Evolutionary conservation across 2,113 vertebrate genomes (phyloP), one percentile per base, ranked within the genome.

Genomic region (Rattus rattus): DNA sequence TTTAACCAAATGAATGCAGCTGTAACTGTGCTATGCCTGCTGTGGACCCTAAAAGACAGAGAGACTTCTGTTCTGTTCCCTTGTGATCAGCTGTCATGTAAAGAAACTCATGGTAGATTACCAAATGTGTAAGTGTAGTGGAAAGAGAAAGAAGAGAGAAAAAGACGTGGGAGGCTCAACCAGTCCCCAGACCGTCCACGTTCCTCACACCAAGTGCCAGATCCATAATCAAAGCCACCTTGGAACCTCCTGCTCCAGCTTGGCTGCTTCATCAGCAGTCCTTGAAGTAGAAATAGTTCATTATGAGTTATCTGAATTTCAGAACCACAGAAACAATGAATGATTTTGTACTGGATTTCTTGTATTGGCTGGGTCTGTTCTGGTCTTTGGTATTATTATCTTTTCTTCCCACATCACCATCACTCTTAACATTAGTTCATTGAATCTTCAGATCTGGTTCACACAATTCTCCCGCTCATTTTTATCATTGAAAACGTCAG

Each of bases 81-180:
- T 92, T 69, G 59, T 67, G 81, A 91, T 89, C 72, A 90, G 19
- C 20, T 26, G 14, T 77, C 47, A 52, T 16, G 11, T 67, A 77
- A 93, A 96, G 77, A 94, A 91, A 92, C 49, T 93, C 47, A 69
- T 10, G 43, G n/a, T 83, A 61, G 76, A 88, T 85, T 76, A 92
- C 43, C 43, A 47, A 84, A 59, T 83, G 39, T 43, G 88, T 43
- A 17, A 63, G 30, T 36, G 79, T 56, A 47, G 47, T 30, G 36
- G 10, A 28, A 26, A 39, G 28, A 61, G 30, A 65, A 43, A 47
- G 56, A 12, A 7, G 26, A 33, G 4, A 69, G 33, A 63, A 70
- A 87, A 0, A 43, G 39, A 63, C 6, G 39, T 11, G 26, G 13
- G 30, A 36, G 43, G 13, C 43, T n/a, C 36, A 39, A 17, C 56